A percentile compares a stretch with the other conserved stretches of the same genome.
Evolutionary conservation across 2,113 vertebrate species (phyloP).

Genomic region (Forbesichthys papilliferus): DNA sequence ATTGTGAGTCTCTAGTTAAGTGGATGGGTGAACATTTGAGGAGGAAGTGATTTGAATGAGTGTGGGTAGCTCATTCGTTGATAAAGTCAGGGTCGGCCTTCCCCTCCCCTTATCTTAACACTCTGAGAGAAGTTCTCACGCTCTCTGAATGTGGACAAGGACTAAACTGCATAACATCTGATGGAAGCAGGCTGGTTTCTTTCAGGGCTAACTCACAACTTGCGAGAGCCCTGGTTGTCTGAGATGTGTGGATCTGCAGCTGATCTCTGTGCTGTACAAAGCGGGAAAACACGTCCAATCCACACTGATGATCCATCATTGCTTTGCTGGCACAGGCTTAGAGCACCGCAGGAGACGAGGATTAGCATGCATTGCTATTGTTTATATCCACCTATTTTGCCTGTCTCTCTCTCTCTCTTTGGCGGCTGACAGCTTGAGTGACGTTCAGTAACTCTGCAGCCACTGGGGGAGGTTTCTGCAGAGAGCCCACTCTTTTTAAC

Average conservation of each 20-base stretch:
- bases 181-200: slow-evolving; percentile 17
- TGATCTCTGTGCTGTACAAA: slow-evolving; percentile 19
- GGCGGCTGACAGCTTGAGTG: slow-evolving; percentile 45
- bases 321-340: slow-evolving; percentile 31
- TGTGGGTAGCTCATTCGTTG: slow-evolving; percentile 26
- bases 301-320: slow-evolving; percentile 20
- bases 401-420: slow-evolving; percentile 16
- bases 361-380: slow-evolving; percentile 43
- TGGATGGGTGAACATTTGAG: slow-evolving; percentile 41
- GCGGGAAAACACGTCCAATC: slow-evolving; percentile 28
- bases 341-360: slow-evolving; percentile 29
- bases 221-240: slow-evolving; percentile 15
- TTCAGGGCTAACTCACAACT: slow-evolving; percentile 2
- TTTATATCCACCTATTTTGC: background rate
- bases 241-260: slow-evolving; percentile 20
- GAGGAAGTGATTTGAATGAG: slow-evolving; percentile 35
- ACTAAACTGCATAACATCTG: slow-evolving; percentile 22
- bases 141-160: slow-evolving; percentile 45
- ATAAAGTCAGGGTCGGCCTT: slow-evolving; percentile 58
- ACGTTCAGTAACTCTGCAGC: slow-evolving; percentile 44
- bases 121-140: slow-evolving; percentile 60
- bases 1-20: background rate
- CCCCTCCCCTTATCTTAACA: slow-evolving; percentile 43
- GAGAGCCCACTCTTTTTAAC: slow-evolving; percentile 31
- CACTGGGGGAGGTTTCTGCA: slow-evolving; percentile 31